phyloP scores from a whole-genome alignment of 1,140 invertebrate species.

The Sarcophaga peregrina region DNA sequence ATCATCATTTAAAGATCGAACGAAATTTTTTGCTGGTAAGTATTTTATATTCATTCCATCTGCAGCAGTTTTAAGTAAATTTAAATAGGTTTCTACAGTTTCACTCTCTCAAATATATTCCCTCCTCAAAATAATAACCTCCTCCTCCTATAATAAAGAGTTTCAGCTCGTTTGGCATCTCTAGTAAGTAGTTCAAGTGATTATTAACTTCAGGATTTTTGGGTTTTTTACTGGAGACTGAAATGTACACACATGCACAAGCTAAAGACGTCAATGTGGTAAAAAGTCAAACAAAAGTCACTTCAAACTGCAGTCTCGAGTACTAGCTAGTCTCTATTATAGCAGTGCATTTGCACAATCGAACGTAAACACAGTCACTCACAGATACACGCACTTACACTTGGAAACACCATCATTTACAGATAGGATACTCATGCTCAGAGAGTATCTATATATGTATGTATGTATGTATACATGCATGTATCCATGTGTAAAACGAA shows the following conservation, averaged over 20 bases:
- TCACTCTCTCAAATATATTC: no score
- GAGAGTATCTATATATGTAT: no score
- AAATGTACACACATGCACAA: neutral
- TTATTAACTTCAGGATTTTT: neutral
- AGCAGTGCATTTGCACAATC: no score
- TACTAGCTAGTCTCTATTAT: neutral
- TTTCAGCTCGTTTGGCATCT: no score
- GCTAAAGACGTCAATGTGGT: neutral
- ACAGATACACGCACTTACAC: neutral
- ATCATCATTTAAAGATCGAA: no score
- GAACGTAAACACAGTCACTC: no score
- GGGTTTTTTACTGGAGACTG: neutral
- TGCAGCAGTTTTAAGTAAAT: no score
- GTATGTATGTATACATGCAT: neutral
- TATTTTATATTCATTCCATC: no score
- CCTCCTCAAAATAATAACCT: no score
- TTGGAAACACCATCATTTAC: neutral
- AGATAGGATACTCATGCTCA: neutral
- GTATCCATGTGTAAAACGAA: neutral
- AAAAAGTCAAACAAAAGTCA: slow-evolving; percentile 9
- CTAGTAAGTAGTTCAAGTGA: neutral
- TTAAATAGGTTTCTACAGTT: no score
- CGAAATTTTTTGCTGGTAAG: no score
- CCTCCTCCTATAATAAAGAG: no score
- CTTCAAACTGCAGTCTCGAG: neutral